Conservation (phyloP, 2,113 vertebrate genomes). For the Tetrao urogallus region DNA sequence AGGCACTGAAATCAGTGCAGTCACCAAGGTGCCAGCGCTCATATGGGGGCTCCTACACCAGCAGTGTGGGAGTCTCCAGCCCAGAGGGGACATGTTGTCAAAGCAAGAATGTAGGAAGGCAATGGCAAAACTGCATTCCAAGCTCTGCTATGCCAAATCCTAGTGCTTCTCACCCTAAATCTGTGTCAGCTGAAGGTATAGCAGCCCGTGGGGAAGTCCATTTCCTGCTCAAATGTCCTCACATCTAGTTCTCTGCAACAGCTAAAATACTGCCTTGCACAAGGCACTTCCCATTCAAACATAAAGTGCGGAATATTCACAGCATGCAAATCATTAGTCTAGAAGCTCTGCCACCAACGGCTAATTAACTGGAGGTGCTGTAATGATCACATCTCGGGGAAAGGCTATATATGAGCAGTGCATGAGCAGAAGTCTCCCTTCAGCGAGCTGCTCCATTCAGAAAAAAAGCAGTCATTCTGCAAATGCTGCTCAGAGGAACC, state of each 20-base stretch:
- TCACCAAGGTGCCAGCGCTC: slow-evolving; percentile 16
- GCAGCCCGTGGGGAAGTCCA: background rate
- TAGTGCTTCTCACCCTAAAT: background rate
- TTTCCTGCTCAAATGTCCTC: background rate
- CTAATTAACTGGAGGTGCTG: slow-evolving; percentile 51
- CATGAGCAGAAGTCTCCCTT: slow-evolving; percentile 33
- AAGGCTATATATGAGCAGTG: slow-evolving; percentile 37
- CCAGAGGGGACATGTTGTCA: background rate
- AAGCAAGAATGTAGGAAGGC: background rate
- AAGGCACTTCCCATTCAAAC: background rate
- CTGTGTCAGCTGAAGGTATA: background rate
- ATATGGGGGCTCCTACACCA: background rate
- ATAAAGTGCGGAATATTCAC: background rate
- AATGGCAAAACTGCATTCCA: background rate
- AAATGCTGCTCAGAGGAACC: background rate
- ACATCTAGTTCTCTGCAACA: background rate
- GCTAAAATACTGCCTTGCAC: background rate
- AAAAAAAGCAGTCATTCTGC: slow-evolving; percentile 21
- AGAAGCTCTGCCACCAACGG: slow-evolving; percentile 40
- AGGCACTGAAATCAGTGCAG: slow-evolving; percentile 21
- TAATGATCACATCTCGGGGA: slow-evolving; percentile 4
- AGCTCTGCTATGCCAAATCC: background rate
- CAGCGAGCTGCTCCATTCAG: slow-evolving; percentile 58
- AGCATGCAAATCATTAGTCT: background rate
- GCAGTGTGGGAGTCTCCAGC: background rate